phyloP scores from a whole-genome alignment of 2,113 vertebrate genomes.

The Suricata suricatta region DNA sequence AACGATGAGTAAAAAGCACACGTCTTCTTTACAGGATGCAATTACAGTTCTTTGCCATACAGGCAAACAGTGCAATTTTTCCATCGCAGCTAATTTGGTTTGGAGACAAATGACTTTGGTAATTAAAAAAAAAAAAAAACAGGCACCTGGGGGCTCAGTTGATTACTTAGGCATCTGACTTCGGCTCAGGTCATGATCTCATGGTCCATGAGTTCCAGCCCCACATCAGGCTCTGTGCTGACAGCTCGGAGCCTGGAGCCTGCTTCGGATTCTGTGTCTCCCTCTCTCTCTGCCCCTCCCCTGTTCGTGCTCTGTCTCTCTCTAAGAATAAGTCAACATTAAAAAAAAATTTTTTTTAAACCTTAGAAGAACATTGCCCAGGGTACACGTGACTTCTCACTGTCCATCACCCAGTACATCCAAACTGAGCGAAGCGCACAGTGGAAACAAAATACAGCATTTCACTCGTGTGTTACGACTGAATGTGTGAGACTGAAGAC shows the following conservation, averaged over 20 bases:
- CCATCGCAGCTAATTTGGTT: neutral
- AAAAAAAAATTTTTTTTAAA: too few relatives aligned
- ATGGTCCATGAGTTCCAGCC: too few relatives aligned
- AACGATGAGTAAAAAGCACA: neutral
- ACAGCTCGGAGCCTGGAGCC: too few relatives aligned
- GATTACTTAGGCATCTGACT: too few relatives aligned
- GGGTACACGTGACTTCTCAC: accelerated
- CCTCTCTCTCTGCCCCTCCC: too few relatives aligned
- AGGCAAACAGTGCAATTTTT: neutral
- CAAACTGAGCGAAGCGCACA: accelerated
- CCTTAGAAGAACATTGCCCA: neutral
- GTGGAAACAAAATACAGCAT: accelerated
- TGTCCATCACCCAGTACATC: too few relatives aligned
- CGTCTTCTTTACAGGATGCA: neutral
- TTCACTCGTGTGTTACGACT: accelerated
- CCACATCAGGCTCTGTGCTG: too few relatives aligned
- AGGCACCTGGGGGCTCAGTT: too few relatives aligned
- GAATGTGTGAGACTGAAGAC: accelerated
- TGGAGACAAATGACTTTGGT: neutral
- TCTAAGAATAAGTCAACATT: too few relatives aligned
- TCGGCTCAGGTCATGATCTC: too few relatives aligned
- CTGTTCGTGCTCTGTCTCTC: too few relatives aligned
- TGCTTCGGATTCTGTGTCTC: too few relatives aligned
- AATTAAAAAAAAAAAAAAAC: neutral
- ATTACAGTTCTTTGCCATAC: neutral